These are phyloP conservation scores for Cecropterus lyciades DNA, from an alignment of 1,140 invertebrate species.

Conservation along the genomic window DNA sequence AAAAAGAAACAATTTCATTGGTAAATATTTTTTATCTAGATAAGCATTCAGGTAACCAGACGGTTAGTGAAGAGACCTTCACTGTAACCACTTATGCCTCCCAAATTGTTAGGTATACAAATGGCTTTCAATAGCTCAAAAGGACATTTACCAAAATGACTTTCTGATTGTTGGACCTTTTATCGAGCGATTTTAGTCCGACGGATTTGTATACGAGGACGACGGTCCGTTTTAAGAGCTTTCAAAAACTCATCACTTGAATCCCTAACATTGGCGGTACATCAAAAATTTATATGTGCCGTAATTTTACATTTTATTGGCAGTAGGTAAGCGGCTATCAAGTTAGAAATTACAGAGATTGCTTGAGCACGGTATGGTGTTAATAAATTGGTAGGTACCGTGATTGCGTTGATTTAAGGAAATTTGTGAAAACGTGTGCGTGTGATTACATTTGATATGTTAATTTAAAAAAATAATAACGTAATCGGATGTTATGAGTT, in stretches of 20 bases:
- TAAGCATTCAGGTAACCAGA: neutral
- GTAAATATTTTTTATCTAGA: neutral
- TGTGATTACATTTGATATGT: neutral
- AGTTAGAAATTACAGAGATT: constrained; percentile 1
- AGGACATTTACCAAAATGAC: constrained; percentile 36
- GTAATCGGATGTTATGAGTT: too few relatives aligned
- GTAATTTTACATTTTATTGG: constrained; percentile 8
- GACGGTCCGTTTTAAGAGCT: constrained; percentile 39
- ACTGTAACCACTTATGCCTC: constrained; percentile 22
- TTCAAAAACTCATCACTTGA: constrained; percentile 40
- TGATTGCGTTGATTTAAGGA: neutral
- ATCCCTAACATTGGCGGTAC: constrained; percentile 16
- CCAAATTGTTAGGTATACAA: constrained; percentile 28
- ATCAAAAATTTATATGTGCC: constrained; percentile 24
- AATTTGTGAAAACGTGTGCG: neutral
- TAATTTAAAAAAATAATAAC: neutral
- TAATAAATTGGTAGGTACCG: neutral
- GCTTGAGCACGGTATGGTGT: neutral
- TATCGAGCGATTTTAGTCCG: constrained; percentile 33
- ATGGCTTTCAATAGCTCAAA: constrained; percentile 30
- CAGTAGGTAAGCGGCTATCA: constrained; percentile 1
- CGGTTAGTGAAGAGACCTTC: too few relatives aligned
- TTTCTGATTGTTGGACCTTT: constrained; percentile 43
- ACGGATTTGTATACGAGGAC: constrained; percentile 38
- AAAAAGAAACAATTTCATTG: too few relatives aligned